These are phyloP conservation scores for Coremacera marginata DNA, from an alignment of 2,888 invertebrate species.

Conservation along the genomic window DNA sequence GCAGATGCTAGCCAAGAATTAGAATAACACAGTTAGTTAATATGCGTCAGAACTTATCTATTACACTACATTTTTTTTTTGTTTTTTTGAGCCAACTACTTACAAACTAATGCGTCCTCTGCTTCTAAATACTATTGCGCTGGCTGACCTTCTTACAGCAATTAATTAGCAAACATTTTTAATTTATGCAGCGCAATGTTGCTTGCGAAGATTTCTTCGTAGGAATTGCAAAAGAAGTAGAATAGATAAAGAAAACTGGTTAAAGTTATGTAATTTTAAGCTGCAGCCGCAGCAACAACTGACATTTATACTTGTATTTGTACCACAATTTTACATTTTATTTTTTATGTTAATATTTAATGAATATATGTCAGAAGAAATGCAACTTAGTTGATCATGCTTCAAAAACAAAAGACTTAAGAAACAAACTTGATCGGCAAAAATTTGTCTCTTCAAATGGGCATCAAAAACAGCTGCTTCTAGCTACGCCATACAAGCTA, in stretches of 20 bases:
- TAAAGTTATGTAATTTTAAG: slow-evolving; percentile 5
- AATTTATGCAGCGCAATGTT: slow-evolving; percentile 13
- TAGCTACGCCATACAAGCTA: too few species aligned
- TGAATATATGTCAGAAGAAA: too few species aligned
- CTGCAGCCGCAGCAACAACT: slow-evolving; percentile 3
- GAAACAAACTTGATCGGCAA: too few species aligned
- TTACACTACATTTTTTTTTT: too few species aligned
- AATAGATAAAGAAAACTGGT: slow-evolving; percentile 18
- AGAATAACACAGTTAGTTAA: too few species aligned
- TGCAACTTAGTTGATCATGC: too few species aligned
- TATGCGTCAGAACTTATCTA: too few species aligned
- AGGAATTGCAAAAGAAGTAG: slow-evolving; percentile 1
- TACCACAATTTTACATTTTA: not conserved
- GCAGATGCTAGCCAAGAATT: not conserved
- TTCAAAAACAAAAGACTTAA: too few species aligned
- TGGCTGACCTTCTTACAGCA: slow-evolving; percentile 10
- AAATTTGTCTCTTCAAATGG: too few species aligned
- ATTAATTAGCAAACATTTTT: slow-evolving; percentile 20
- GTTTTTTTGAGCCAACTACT: too few species aligned
- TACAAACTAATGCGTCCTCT: not conserved
- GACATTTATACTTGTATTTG: slow-evolving; percentile 7
- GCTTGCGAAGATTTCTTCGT: slow-evolving; percentile 3
- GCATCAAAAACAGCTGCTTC: too few species aligned
- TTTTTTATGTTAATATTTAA: too few species aligned
- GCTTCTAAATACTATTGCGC: not conserved